A percentile compares a stretch with the other conserved stretches of the same genome.
Evolutionary conservation across 2,113 vertebrate species (phyloP).

Genomic region (Colistium nudipinnis): DNA sequence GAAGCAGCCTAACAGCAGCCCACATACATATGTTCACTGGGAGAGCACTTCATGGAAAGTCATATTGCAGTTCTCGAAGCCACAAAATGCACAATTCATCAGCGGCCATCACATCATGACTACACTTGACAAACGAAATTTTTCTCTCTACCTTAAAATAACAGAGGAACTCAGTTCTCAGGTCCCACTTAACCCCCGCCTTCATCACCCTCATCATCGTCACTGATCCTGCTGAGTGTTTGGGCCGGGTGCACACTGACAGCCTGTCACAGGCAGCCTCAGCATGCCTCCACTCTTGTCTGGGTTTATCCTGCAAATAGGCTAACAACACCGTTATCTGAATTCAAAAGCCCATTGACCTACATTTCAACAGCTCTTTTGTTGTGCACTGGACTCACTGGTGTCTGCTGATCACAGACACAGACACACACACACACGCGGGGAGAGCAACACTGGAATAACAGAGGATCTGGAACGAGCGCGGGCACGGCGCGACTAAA

Average conservation of each 20-base stretch:
- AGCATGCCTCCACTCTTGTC: conserved; percentile 7
- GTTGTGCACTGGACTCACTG: conserved; percentile 50
- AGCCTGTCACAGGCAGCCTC: conserved; percentile 33
- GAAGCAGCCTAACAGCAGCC: conserved; percentile 54
- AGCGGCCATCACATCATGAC: not conserved
- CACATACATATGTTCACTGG: conserved; percentile 50
- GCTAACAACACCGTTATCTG: conserved; percentile 53
- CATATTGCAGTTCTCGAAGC: not conserved
- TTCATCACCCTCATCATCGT: conserved; percentile 10
- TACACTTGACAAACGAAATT: not conserved
- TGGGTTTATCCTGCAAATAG: conserved; percentile 28
- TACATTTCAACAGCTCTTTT: conserved; percentile 70
- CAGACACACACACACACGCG: conserved; percentile 11
- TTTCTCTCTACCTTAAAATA: not conserved
- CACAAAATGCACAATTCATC: conserved; percentile 35
- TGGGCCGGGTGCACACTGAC: conserved; percentile 2
- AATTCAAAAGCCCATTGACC: conserved; percentile 67
- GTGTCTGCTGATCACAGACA: conserved; percentile 44
- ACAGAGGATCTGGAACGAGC: not conserved
- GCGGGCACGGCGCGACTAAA: not conserved
- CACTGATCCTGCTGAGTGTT: conserved; percentile 1
- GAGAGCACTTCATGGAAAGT: conserved; percentile 27
- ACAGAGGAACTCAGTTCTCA: not conserved
- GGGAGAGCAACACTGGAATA: not conserved
- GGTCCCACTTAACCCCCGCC: conserved; percentile 1